A percentile compares a stretch with the other conserved stretches of the same genome.
Conservation (phyloP, 2,888 invertebrate species). For the Cyrtodaria siliqua region DNA sequence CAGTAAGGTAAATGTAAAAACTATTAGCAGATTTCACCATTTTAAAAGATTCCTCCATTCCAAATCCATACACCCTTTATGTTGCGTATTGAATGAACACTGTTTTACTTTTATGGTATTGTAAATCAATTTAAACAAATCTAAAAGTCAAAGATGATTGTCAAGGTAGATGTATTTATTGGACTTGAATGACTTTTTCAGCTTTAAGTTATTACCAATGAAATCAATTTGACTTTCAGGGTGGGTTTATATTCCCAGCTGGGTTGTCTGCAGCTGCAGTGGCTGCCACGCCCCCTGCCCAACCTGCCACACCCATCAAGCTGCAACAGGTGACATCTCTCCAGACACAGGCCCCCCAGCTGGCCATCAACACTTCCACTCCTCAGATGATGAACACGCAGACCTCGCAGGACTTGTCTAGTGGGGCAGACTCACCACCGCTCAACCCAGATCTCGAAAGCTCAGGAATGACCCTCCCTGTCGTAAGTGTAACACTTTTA, state of each 20-base stretch:
- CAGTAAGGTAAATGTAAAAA: too few species aligned
- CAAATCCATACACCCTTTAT: too few species aligned
- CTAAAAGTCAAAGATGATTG: too few species aligned
- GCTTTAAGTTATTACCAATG: too few species aligned
- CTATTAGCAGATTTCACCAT: too few species aligned
- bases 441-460: slow-evolving; percentile 1
- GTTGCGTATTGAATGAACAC: too few species aligned
- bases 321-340: slow-evolving; percentile 16
- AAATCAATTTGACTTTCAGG: slow-evolving; percentile 35
- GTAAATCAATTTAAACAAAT: too few species aligned
- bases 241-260: slow-evolving; percentile 41
- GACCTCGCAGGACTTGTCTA: slow-evolving; percentile 1
- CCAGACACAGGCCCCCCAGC: slow-evolving; percentile 7
- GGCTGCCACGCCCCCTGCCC: slow-evolving; percentile 23
- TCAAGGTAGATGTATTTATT: too few species aligned
- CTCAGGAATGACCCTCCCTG: slow-evolving; percentile 4
- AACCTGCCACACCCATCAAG: slow-evolving; percentile 39
- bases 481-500: too few species aligned
- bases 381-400: not conserved
- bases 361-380: slow-evolving; percentile 7
- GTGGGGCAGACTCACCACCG: slow-evolving; percentile 19
- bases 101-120: too few species aligned
- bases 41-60: too few species aligned
- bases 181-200: too few species aligned
- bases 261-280: slow-evolving; percentile 43